Percentiles rank a stretch among this genome's conserved stretches.
Evolutionary conservation across 1,140 invertebrate species (phyloP).

Genomic region (Zaprionus gabonicus): DNA sequence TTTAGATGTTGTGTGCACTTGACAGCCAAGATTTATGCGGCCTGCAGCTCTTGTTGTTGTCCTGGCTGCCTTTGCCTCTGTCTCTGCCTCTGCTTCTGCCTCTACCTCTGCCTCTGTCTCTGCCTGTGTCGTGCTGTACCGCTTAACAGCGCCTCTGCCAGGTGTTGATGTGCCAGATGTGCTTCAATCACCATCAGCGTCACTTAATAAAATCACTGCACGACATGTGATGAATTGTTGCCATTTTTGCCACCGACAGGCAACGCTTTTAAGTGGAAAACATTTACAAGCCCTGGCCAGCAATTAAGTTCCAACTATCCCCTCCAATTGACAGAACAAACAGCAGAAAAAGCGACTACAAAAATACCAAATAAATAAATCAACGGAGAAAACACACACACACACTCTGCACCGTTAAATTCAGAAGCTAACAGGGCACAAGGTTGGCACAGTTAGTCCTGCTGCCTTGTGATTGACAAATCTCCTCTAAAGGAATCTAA

Average conservation of each 20-base stretch:
- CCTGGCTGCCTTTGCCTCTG: neutral
- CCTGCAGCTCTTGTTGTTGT: slow-evolving; percentile 27
- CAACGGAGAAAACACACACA: neutral
- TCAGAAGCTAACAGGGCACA: neutral
- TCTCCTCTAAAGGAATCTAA: no score
- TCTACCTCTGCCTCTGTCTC: neutral
- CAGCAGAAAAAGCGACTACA: neutral
- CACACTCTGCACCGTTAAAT: neutral
- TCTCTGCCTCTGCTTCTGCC: neutral
- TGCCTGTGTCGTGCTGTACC: neutral
- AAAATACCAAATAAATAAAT: slow-evolving; percentile 4
- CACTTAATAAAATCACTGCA: slow-evolving; percentile 78
- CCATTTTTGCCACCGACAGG: slow-evolving; percentile 60
- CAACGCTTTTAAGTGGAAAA: slow-evolving; percentile 55
- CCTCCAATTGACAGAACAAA: slow-evolving; percentile 29
- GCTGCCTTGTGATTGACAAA: neutral
- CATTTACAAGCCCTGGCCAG: slow-evolving; percentile 51
- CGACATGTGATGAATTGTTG: slow-evolving; percentile 74
- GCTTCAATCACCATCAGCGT: slow-evolving; percentile 78
- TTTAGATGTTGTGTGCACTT: slow-evolving; percentile 37
- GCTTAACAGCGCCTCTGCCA: slow-evolving; percentile 32
- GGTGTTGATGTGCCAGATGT: slow-evolving; percentile 77
- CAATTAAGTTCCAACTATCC: slow-evolving; percentile 53
- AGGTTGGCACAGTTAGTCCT: neutral
- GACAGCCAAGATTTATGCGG: slow-evolving; percentile 73